A percentile compares a stretch with the other conserved stretches of the same genome.
Evolutionary conservation across 2,113 vertebrate species (phyloP).

Genomic region (Rostratula benghalensis): DNA sequence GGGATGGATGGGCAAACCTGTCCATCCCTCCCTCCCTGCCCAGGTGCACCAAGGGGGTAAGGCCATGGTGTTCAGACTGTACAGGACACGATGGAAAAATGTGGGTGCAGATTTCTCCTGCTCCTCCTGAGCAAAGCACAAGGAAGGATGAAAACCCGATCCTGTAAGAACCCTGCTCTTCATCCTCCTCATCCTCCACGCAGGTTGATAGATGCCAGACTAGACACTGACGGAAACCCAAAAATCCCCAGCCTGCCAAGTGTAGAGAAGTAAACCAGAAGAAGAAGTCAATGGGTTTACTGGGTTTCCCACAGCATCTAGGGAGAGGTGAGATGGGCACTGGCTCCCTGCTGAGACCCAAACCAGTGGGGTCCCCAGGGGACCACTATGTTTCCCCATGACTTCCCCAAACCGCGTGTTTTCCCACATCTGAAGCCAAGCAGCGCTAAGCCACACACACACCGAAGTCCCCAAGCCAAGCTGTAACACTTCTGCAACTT

Average conservation of each 20-base stretch:
- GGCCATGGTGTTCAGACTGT: neutral
- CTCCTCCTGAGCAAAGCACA: neutral
- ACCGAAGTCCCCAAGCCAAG: neutral
- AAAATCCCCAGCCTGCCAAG: neutral
- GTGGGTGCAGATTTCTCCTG: neutral
- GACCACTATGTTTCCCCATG: rapidly evolving
- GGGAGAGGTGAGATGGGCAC: neutral
- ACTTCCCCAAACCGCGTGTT: neutral
- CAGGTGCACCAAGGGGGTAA: neutral
- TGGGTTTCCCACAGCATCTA: neutral
- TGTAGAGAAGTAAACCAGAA: neutral
- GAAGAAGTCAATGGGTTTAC: neutral
- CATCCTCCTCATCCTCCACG: neutral
- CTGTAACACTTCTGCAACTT: neutral
- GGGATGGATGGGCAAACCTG: rapidly evolving
- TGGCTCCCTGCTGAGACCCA: neutral
- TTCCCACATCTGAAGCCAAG: neutral
- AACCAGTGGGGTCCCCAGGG: neutral
- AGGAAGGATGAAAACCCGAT: neutral
- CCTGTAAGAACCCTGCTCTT: neutral
- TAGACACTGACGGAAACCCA: neutral
- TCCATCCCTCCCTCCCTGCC: neutral
- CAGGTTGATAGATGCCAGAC: neutral
- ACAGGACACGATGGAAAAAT: rapidly evolving
- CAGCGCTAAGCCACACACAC: neutral